A percentile compares a stretch with the other conserved stretches of the same genome.
phyloP scores from a whole-genome alignment of 2,113 vertebrate species.

The Odobenus rosmarus region DNA sequence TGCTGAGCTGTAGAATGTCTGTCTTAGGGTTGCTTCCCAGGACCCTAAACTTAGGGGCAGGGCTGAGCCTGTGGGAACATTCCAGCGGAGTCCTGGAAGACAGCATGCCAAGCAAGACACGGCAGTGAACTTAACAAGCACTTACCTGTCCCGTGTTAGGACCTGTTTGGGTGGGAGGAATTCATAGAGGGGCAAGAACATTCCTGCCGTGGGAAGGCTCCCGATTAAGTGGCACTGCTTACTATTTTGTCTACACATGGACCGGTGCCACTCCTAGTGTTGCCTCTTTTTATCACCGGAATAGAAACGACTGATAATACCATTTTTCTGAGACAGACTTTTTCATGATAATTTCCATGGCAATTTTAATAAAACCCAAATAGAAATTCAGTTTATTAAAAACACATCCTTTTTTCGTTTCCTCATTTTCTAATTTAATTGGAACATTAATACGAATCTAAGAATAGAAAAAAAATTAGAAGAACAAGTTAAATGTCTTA shows the following conservation, averaged over 20 bases:
- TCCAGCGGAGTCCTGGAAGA: background rate
- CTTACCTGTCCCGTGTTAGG: background rate
- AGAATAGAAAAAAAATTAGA: slow-evolving; percentile 39
- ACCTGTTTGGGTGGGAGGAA: background rate
- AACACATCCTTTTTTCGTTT: slow-evolving; percentile 23
- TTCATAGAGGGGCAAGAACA: background rate
- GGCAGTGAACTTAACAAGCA: background rate
- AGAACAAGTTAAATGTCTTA: background rate
- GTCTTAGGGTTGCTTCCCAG: background rate
- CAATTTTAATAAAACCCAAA: slow-evolving; percentile 57
- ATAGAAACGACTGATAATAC: background rate
- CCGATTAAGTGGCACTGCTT: no score
- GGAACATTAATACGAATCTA: slow-evolving; percentile 16
- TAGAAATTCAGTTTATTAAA: slow-evolving; percentile 66
- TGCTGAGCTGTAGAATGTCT: no score
- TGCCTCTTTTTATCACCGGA: background rate
- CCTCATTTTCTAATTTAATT: slow-evolving; percentile 65
- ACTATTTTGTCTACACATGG: background rate
- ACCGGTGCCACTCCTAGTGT: background rate
- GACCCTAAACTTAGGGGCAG: background rate
- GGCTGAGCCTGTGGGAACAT: background rate
- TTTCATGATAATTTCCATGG: slow-evolving; percentile 12
- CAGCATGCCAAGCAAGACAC: background rate
- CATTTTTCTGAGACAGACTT: slow-evolving; percentile 42
- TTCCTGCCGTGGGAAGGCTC: background rate